Evolutionary conservation across 2,797 vertebrate species (phyloP).

Genomic region (Catharus ustulatus): DNA sequence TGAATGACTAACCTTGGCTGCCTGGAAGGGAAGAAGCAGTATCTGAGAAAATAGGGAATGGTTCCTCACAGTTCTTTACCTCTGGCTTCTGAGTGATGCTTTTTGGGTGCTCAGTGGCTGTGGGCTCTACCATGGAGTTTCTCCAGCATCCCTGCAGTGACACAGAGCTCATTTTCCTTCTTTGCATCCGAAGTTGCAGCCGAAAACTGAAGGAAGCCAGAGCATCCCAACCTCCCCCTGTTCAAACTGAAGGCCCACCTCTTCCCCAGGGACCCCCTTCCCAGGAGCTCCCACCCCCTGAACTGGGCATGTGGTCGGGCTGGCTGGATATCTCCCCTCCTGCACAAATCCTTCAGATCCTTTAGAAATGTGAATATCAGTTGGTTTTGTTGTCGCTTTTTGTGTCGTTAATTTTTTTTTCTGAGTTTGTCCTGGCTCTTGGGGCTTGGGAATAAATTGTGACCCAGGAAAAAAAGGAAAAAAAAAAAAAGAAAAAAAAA

Average conservation of each 20-base stretch:
- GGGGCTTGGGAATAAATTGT: conserved; percentile 48
- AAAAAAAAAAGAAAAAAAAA: not conserved
- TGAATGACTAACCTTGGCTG: not conserved
- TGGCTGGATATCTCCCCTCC: not conserved
- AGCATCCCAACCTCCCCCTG: not conserved
- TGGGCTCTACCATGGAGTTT: not conserved
- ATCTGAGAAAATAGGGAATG: not conserved
- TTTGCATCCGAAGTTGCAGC: not conserved
- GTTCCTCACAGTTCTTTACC: not conserved
- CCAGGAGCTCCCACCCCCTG: not conserved
- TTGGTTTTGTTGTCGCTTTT: not conserved
- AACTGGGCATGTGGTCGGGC: not conserved
- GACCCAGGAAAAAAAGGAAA: not conserved
- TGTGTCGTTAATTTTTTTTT: not conserved
- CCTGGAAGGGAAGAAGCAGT: not conserved
- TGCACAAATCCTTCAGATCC: conserved; percentile 49
- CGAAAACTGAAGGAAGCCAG: not conserved
- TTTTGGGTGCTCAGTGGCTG: not conserved
- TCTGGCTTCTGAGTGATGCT: not conserved
- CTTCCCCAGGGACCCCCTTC: not conserved
- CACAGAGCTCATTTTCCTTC: not conserved
- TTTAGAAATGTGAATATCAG: conserved; percentile 77
- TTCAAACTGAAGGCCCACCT: not conserved
- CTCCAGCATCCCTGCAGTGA: not conserved
- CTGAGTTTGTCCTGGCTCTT: conserved; percentile 40